Conservation (phyloP, 2,797 vertebrate genomes). For the Scleropages formosus region DNA sequence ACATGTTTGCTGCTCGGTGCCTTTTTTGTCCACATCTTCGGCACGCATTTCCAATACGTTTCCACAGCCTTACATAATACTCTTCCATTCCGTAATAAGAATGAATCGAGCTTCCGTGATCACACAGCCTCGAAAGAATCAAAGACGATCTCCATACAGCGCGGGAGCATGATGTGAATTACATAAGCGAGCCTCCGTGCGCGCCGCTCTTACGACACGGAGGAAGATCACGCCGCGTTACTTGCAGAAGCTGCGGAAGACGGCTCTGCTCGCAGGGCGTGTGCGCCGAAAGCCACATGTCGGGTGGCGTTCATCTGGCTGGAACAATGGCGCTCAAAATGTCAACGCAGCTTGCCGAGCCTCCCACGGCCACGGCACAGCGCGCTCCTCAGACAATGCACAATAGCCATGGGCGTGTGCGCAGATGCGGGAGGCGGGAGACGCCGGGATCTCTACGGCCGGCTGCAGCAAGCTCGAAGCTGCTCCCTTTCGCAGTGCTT, state of each 20-base stretch:
- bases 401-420: neutral
- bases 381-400: neutral
- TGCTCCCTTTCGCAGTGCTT: neutral
- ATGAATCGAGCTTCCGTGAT: neutral
- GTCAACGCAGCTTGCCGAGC: slow-evolving; percentile 14
- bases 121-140: neutral
- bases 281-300: slow-evolving; percentile 44
- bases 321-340: slow-evolving; percentile 24
- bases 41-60: neutral
- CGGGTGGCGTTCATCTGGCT: slow-evolving; percentile 34
- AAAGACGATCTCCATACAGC: no score
- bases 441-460: no score
- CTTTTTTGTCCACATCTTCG: neutral
- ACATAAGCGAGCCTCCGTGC: slow-evolving; percentile 41
- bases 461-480: neutral
- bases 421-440: neutral
- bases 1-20: slow-evolving; percentile 4
- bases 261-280: slow-evolving; percentile 1
- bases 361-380: neutral
- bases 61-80: neutral
- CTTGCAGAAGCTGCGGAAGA: slow-evolving; percentile 7
- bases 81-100: slow-evolving; percentile 6
- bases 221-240: neutral
- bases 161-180: slow-evolving; percentile 34
- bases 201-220: slow-evolving; percentile 32